phyloP scores from a whole-genome alignment of 1,140 invertebrate genomes.

The Cheumatopsyche charites region DNA sequence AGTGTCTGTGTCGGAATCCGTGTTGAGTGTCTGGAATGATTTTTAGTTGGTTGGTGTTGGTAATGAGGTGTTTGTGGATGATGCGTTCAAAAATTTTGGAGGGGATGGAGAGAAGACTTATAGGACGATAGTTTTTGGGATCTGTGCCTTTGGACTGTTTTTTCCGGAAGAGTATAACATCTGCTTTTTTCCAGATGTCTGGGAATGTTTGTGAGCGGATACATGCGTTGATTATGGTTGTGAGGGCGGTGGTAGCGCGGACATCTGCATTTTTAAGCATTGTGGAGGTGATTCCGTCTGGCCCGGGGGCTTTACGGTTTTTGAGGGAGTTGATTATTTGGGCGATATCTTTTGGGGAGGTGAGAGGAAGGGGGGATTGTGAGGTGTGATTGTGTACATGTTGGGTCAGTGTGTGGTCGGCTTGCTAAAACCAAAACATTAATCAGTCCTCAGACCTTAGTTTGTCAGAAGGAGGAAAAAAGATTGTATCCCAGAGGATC shows the following conservation, averaged over 20 bases:
- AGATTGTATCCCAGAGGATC: too few relatives aligned
- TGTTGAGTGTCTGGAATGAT: conserved; percentile 44
- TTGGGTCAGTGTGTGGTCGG: background rate
- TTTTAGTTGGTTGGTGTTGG: background rate
- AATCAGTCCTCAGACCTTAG: too few relatives aligned
- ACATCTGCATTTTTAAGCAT: background rate
- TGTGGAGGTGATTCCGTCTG: background rate
- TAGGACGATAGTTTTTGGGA: conserved; percentile 40
- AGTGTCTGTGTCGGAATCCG: conserved; percentile 44
- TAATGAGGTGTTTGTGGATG: conserved; percentile 37
- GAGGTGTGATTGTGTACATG: background rate
- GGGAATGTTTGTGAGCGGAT: background rate
- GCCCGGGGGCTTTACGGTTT: conserved; percentile 4
- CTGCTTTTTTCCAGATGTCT: background rate
- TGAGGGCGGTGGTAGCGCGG: background rate
- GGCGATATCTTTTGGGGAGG: background rate
- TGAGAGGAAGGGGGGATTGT: background rate
- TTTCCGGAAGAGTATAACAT: conserved; percentile 11
- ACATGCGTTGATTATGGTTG: background rate
- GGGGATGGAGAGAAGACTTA: conserved; percentile 45
- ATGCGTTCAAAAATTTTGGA: conserved; percentile 48
- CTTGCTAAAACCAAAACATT: too few relatives aligned
- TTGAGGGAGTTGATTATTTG: background rate
- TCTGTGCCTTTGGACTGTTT: background rate
- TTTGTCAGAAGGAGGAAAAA: too few relatives aligned